phyloP scores from a whole-genome alignment of 2,888 invertebrate species.

The Clanis bilineata region DNA sequence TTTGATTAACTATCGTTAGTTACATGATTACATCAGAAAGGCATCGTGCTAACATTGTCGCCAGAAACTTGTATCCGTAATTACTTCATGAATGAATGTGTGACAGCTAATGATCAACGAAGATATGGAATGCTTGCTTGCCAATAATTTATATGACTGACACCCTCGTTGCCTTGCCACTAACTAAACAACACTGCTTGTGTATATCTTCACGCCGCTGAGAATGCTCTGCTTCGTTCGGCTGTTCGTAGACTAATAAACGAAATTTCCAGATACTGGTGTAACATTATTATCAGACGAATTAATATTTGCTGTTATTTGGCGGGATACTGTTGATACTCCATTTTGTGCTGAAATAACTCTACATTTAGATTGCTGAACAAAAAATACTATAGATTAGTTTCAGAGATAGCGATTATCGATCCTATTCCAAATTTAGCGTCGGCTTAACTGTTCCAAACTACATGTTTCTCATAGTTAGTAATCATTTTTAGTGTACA shows the following conservation, averaged over 20 bases:
- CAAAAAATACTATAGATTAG: constrained; percentile 41
- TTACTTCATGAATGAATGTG: constrained; percentile 22
- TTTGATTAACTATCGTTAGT: constrained; percentile 22
- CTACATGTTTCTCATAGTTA: not conserved
- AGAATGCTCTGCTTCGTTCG: constrained; percentile 81
- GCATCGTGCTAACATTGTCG: not conserved
- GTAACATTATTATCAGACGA: constrained; percentile 26
- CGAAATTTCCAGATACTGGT: constrained; percentile 38
- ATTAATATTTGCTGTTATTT: constrained; percentile 40
- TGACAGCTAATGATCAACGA: constrained; percentile 7
- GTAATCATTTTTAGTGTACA: not conserved
- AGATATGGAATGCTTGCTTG: constrained; percentile 70
- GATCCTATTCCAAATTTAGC: constrained; percentile 51
- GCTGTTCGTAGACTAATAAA: constrained; percentile 52
- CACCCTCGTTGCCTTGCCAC: constrained; percentile 78
- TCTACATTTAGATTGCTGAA: constrained; percentile 42
- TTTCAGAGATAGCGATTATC: constrained; percentile 43
- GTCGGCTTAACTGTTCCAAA: constrained; percentile 73
- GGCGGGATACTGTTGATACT: constrained; percentile 60
- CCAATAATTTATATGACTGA: constrained; percentile 58
- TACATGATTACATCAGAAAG: not conserved
- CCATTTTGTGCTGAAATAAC: constrained; percentile 40
- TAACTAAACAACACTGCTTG: constrained; percentile 79
- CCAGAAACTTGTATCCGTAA: constrained; percentile 11
- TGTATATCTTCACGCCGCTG: constrained; percentile 77